Evolutionary conservation across 2,888 invertebrate genomes (phyloP).

Genomic region (Drosophila falleni): DNA sequence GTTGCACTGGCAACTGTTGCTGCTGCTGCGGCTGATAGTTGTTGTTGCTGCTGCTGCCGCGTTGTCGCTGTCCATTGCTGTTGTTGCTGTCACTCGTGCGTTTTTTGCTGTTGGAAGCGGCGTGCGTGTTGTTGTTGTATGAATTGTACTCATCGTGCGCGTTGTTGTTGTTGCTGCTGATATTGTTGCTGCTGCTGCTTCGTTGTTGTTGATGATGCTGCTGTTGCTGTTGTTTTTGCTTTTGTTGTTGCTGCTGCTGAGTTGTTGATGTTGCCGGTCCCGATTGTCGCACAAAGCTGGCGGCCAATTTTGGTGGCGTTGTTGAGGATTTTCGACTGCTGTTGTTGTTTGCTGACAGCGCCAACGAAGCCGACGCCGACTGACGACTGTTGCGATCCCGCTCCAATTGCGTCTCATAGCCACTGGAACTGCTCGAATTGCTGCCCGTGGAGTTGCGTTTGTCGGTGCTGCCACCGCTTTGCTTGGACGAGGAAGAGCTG

Average conservation of each 20-base stretch:
- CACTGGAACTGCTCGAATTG: conserved; percentile 69
- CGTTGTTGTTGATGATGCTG: conserved; percentile 33
- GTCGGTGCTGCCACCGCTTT: conserved; percentile 55
- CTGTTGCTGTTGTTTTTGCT: conserved; percentile 40
- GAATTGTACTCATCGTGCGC: conserved; percentile 65
- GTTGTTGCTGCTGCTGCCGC: conserved; percentile 44
- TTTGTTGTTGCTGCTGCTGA: conserved; percentile 48
- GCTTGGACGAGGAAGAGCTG: conserved; percentile 52
- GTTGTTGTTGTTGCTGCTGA: conserved; percentile 48
- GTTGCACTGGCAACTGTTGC: conserved; percentile 32
- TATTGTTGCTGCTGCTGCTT: conserved; percentile 42
- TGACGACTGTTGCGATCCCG: conserved; percentile 61
- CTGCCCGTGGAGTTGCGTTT: conserved; percentile 74
- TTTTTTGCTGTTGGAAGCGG: conserved; percentile 68
- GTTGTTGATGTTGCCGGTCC: conserved; percentile 33
- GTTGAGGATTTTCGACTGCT: conserved; percentile 63
- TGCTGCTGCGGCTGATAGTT: conserved; percentile 37
- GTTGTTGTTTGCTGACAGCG: conserved; percentile 29
- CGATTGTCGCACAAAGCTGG: conserved; percentile 63
- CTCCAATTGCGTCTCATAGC: conserved; percentile 65
- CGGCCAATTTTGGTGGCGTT: conserved; percentile 65
- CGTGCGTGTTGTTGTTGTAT: conserved; percentile 66
- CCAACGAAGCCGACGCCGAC: conserved; percentile 7
- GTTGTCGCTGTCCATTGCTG: conserved; percentile 54
- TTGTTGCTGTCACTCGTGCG: conserved; percentile 64